Evolutionary conservation across 2,797 vertebrate genomes (phyloP).

Genomic region (Pteropus rufus): DNA sequence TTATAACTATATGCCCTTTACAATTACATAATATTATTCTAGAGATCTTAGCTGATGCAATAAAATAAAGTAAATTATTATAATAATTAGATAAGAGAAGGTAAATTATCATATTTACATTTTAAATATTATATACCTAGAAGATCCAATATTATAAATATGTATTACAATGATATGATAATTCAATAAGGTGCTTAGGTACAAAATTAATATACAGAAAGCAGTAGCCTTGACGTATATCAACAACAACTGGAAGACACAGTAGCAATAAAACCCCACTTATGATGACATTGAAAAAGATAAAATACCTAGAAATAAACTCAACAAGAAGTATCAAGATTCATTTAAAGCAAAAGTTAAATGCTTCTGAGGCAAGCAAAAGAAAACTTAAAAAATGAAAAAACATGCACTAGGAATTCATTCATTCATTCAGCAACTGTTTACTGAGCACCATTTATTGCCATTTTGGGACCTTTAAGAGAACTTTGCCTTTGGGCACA

Average conservation of each 20-base stretch:
- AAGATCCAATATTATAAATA: background rate
- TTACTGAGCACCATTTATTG: background rate
- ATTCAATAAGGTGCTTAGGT: background rate
- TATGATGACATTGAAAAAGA: background rate
- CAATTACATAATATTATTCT: background rate
- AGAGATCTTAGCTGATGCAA: background rate
- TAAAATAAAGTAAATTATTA: background rate
- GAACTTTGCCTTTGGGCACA: background rate
- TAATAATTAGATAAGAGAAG: background rate
- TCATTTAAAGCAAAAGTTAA: background rate
- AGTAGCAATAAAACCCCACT: background rate
- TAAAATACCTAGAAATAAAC: background rate
- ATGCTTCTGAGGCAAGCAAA: background rate
- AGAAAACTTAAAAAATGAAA: background rate
- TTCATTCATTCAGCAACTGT: background rate
- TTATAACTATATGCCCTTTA: background rate
- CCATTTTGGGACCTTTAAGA: background rate
- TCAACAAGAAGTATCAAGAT: background rate
- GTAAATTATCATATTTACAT: background rate
- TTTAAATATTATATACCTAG: background rate
- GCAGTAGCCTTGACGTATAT: background rate
- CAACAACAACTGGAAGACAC: background rate
- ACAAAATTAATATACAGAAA: background rate
- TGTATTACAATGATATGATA: background rate
- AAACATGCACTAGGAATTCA: background rate